phyloP scores from a whole-genome alignment of 2,888 invertebrate species.

The Rhagonycha lutea region DNA sequence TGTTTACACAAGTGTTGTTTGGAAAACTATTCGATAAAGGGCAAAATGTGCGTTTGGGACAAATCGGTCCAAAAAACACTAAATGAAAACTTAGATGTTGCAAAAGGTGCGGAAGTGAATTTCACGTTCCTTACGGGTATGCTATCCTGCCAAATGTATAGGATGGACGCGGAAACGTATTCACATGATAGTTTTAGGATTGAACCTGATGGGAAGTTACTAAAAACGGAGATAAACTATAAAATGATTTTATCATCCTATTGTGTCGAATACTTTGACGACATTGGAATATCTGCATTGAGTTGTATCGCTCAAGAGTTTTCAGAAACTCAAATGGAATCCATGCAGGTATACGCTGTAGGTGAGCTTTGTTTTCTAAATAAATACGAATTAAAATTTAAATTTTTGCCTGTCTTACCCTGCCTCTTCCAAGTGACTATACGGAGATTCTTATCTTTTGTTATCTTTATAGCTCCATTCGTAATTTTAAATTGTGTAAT shows the following conservation, averaged over 20 bases:
- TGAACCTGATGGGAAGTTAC: neutral
- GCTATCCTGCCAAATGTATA: neutral
- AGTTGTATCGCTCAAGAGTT: neutral
- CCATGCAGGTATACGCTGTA: neutral
- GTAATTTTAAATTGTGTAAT: neutral
- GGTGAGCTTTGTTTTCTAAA: neutral
- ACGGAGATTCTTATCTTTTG: no score
- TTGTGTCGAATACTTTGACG: neutral
- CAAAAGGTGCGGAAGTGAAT: neutral
- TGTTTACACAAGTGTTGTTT: neutral
- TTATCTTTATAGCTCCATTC: neutral
- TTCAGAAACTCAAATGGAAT: neutral
- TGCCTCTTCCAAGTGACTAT: no score
- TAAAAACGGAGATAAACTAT: neutral
- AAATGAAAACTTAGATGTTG: neutral
- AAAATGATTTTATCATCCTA: neutral
- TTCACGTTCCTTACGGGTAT: neutral
- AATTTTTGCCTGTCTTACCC: no score
- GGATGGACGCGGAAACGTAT: neutral
- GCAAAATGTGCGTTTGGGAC: neutral
- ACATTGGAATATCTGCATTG: neutral
- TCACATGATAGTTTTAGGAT: neutral
- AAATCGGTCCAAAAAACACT: neutral
- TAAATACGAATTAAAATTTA: no score
- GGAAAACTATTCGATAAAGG: neutral